phyloP scores from a whole-genome alignment of 2,113 vertebrate genomes.

The Lophura nycthemera region DNA sequence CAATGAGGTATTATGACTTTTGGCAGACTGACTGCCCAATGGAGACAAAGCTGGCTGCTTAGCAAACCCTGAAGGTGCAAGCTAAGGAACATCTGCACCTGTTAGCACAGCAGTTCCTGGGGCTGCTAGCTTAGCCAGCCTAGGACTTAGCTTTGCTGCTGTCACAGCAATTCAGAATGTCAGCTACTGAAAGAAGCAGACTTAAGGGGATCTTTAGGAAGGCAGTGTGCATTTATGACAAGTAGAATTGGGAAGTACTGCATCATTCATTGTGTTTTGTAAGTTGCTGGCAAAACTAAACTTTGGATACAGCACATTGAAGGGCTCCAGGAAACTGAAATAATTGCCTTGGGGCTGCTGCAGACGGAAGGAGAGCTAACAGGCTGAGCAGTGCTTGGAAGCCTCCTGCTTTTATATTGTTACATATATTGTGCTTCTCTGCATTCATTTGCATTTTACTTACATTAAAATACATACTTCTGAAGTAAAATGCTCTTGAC shows the following conservation, averaged over 20 bases:
- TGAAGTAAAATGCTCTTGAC: slow-evolving; percentile 52
- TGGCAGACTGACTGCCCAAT: background rate
- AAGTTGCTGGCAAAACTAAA: slow-evolving; percentile 29
- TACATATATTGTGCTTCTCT: background rate
- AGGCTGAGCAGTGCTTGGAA: slow-evolving; percentile 23
- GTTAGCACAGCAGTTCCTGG: background rate
- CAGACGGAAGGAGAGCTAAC: slow-evolving; percentile 38
- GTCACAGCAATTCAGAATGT: background rate
- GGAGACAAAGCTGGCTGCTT: background rate
- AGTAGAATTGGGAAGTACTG: slow-evolving; percentile 10
- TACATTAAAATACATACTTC: background rate
- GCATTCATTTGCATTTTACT: slow-evolving; percentile 48
- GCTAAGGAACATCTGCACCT: background rate
- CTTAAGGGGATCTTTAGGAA: slow-evolving; percentile 11
- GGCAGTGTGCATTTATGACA: background rate
- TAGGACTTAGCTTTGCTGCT: background rate
- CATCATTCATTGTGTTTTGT: background rate
- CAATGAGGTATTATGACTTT: background rate
- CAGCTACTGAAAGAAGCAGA: background rate
- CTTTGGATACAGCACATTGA: slow-evolving; percentile 1
- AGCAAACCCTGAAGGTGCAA: background rate
- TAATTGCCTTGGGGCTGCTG: slow-evolving; percentile 42
- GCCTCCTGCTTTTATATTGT: slow-evolving; percentile 15
- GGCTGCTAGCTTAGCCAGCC: background rate
- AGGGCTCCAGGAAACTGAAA: slow-evolving; percentile 27